A percentile compares a stretch with the other conserved stretches of the same genome.
These are phyloP conservation scores for Anguilla rostrata DNA, from an alignment of 2,113 vertebrate genomes.

Conservation along the genomic window DNA sequence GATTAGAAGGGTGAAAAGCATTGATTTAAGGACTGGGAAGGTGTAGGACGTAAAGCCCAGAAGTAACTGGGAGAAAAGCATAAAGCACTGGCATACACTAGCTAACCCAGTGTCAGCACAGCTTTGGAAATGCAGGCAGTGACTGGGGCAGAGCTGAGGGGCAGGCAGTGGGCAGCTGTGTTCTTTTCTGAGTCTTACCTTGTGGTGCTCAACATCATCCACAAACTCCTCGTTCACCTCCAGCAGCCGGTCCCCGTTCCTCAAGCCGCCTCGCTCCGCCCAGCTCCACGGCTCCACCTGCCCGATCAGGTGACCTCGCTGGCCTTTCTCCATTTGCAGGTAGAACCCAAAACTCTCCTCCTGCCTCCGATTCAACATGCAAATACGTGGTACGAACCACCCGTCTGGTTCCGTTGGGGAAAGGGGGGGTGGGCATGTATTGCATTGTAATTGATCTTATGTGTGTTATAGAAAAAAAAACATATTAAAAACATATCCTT, in stretches of 20 bases:
- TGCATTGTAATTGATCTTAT: not conserved
- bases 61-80: no score
- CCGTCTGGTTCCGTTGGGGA: slow-evolving; percentile 41
- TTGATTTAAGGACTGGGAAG: no score
- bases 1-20: no score
- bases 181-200: slow-evolving; percentile 60
- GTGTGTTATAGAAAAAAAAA: not conserved
- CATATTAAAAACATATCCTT: not conserved
- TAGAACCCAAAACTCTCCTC: slow-evolving; percentile 79
- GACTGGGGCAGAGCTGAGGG: not conserved
- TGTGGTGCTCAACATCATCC: slow-evolving; percentile 65
- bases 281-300: slow-evolving; percentile 72
- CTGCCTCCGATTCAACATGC: slow-evolving; percentile 73
- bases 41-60: no score
- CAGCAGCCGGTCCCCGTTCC: slow-evolving; percentile 76
- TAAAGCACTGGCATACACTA: no score
- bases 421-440: not conserved
- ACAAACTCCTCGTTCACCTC: slow-evolving; percentile 79
- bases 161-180: not conserved
- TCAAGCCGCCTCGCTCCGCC: slow-evolving; percentile 78
- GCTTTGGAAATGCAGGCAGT: not conserved
- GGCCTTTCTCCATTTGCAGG: slow-evolving; percentile 59
- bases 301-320: slow-evolving; percentile 65
- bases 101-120: not conserved
- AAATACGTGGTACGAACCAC: slow-evolving; percentile 63